Evolutionary conservation across 2,888 invertebrate species (phyloP).

Genomic region (Leptopilina drosophilae): DNA sequence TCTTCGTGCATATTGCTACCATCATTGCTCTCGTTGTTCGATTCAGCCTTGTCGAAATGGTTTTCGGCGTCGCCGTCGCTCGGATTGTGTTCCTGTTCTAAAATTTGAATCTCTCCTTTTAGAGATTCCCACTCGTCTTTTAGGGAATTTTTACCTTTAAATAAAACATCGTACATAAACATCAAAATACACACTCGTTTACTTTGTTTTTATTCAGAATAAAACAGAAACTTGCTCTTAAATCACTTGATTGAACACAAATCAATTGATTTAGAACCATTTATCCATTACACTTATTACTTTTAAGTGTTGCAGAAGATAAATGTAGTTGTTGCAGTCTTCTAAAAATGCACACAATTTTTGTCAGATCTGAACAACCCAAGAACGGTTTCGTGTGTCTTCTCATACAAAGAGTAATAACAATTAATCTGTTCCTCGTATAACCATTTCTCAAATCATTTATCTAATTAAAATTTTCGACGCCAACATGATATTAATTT

Average conservation of each 20-base stretch:
- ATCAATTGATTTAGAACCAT: neutral
- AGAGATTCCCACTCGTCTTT: slow-evolving; percentile 38
- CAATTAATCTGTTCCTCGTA: neutral
- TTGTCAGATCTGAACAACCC: slow-evolving; percentile 1
- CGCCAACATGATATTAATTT: neutral
- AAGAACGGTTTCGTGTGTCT: neutral
- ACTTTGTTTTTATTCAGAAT: neutral
- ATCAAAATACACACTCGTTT: neutral
- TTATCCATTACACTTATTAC: neutral
- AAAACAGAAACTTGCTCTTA: slow-evolving; percentile 17
- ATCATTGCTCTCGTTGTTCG: neutral
- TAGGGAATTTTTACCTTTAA: slow-evolving; percentile 28
- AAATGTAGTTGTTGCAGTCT: neutral
- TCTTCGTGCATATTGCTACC: neutral
- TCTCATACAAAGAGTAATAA: too few relatives aligned
- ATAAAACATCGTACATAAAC: neutral
- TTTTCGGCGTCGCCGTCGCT: slow-evolving; percentile 37
- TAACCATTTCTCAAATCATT: neutral
- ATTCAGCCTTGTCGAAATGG: slow-evolving; percentile 1
- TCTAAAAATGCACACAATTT: neutral
- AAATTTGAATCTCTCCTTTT: neutral
- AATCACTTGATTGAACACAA: slow-evolving; percentile 4
- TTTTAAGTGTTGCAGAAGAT: neutral
- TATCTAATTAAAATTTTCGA: neutral
- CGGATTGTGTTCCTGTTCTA: slow-evolving; percentile 13